Evolutionary conservation across 2,797 vertebrate genomes (phyloP).

Genomic region (Syndactyla subalaris): DNA sequence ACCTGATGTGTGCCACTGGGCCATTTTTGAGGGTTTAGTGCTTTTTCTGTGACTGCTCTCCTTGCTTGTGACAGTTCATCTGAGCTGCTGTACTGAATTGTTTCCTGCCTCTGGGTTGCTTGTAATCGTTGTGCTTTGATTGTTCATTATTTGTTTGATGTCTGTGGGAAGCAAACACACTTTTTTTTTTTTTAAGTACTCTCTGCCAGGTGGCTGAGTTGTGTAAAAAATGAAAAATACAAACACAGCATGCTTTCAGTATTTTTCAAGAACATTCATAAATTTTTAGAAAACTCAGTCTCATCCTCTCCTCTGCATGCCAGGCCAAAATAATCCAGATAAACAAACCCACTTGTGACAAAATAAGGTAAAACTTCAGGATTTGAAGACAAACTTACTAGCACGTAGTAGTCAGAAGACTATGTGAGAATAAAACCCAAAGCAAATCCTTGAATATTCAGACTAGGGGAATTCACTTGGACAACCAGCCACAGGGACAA

Average conservation of each 20-base stretch:
- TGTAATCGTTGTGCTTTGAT: constrained; percentile 32
- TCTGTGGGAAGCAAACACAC: background rate
- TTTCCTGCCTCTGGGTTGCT: constrained; percentile 35
- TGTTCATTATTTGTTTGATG: constrained; percentile 43
- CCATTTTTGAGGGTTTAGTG: background rate
- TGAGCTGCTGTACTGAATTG: background rate
- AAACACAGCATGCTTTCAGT: background rate
- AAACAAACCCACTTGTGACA: background rate
- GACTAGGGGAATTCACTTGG: background rate
- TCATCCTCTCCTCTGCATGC: background rate
- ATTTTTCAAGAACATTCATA: background rate
- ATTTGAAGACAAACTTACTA: background rate
- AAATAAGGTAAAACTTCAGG: background rate
- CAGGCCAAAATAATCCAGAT: background rate
- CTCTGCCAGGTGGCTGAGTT: background rate
- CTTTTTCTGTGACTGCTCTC: background rate
- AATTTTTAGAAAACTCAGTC: background rate
- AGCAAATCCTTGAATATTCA: background rate
- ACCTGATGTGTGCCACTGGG: background rate
- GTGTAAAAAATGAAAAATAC: background rate
- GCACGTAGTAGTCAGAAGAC: background rate
- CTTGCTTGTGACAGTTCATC: constrained; percentile 15
- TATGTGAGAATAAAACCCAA: background rate
- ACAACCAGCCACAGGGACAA: background rate
- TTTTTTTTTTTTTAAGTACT: background rate